Evolutionary conservation across 1,140 invertebrate genomes (phyloP).

Genomic region (Sinonovacula constricta): DNA sequence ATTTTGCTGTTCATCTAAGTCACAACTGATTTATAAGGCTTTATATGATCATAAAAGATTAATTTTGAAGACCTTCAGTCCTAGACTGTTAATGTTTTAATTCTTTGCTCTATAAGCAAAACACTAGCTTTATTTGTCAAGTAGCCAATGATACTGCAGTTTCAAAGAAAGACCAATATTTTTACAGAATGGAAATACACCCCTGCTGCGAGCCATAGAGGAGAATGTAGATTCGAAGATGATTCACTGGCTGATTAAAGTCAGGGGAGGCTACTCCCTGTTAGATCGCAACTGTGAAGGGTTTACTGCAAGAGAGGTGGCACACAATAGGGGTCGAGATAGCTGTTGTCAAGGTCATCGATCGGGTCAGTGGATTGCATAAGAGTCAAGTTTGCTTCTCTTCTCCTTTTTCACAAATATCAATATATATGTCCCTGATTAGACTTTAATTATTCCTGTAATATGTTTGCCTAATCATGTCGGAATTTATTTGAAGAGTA

Average conservation of each 20-base stretch:
- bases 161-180: too few relatives aligned
- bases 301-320: constrained; percentile 67
- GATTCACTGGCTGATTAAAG: constrained; percentile 65
- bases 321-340: constrained; percentile 45
- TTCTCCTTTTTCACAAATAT: not conserved
- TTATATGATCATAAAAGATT: too few relatives aligned
- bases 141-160: too few relatives aligned
- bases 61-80: too few relatives aligned
- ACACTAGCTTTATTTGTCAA: too few relatives aligned
- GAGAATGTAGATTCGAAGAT: constrained; percentile 56
- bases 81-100: too few relatives aligned
- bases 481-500: not conserved
- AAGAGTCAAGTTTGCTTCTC: not conserved
- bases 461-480: not conserved
- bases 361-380: constrained; percentile 58
- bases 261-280: constrained; percentile 53
- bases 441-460: not conserved
- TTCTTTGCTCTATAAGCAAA: too few relatives aligned
- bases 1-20: too few relatives aligned
- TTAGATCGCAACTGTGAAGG: constrained; percentile 65
- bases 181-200: constrained; percentile 66
- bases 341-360: constrained; percentile 66
- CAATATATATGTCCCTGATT: not conserved
- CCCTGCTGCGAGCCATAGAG: constrained; percentile 66
- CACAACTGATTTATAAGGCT: too few relatives aligned